Conservation (phyloP, 2,888 invertebrate species). For the Chaitophorus viminalis region DNA sequence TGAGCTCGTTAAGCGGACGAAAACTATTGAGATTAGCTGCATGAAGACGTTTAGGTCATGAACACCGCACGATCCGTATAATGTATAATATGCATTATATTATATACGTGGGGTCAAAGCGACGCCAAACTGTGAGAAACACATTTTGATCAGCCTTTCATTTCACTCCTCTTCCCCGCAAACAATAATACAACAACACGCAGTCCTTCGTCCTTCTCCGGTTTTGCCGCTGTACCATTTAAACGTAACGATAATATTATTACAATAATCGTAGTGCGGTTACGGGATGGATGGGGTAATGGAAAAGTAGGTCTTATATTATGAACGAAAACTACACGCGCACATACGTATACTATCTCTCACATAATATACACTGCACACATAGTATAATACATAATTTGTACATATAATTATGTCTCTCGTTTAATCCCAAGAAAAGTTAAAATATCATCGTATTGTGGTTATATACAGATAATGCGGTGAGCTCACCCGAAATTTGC, state of each 20-base stretch:
- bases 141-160: background rate
- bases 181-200: slow-evolving; percentile 34
- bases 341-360: background rate
- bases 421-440: slow-evolving; percentile 30
- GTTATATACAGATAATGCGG: too few relatives aligned
- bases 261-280: slow-evolving; percentile 43
- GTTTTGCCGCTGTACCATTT: background rate
- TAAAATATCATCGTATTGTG: slow-evolving; percentile 13
- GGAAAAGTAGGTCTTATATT: slow-evolving; percentile 51
- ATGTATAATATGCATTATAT: too few relatives aligned
- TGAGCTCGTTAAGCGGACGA: too few relatives aligned
- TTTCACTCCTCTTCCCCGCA: background rate
- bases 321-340: slow-evolving; percentile 13
- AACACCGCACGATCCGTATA: background rate
- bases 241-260: slow-evolving; percentile 58
- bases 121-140: background rate
- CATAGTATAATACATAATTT: background rate
- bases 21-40: too few relatives aligned
- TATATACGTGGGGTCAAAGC: background rate
- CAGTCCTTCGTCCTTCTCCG: background rate
- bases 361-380: background rate
- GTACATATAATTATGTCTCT: slow-evolving; percentile 14
- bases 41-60: background rate
- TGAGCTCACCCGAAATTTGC: slow-evolving; percentile 1
- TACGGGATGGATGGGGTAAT: slow-evolving; percentile 4